phyloP scores from a whole-genome alignment of 2,113 vertebrate genomes.

The Ptilorrhoa leucosticta region DNA sequence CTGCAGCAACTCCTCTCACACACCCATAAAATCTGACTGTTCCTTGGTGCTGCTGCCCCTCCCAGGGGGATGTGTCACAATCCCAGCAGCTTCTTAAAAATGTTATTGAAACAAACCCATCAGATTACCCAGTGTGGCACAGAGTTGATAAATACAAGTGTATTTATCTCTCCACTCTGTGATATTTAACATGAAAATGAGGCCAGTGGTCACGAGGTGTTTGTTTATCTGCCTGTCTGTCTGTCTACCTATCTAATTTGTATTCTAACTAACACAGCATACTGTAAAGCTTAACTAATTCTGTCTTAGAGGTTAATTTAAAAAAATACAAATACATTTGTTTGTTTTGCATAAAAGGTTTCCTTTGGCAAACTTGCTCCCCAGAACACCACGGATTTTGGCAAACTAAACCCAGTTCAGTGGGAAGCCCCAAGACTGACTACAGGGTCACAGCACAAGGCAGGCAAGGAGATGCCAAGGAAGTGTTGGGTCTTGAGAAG shows the following conservation, averaged over 20 bases:
- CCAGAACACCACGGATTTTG: neutral
- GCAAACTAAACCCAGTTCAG: neutral
- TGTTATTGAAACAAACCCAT: neutral
- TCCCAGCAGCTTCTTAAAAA: neutral
- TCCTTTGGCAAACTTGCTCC: neutral
- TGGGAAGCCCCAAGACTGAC: neutral
- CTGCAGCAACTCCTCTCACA: neutral
- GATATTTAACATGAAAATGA: neutral
- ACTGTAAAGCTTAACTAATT: neutral
- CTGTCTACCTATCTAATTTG: too few relatives aligned
- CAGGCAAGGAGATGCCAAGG: neutral
- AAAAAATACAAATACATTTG: neutral
- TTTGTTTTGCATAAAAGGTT: neutral
- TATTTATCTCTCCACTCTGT: neutral
- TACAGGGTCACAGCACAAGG: accelerated
- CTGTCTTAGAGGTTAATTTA: neutral
- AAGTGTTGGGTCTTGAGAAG: neutral
- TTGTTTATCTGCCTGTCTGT: too few relatives aligned
- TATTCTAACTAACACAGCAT: neutral
- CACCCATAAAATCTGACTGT: neutral
- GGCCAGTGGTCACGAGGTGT: neutral
- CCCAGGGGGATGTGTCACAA: neutral
- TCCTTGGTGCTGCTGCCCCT: neutral
- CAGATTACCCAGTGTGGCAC: neutral
- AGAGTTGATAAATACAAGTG: neutral